phyloP scores from a whole-genome alignment of 23 tunicate genomes.

The Ciona savignyi region DNA sequence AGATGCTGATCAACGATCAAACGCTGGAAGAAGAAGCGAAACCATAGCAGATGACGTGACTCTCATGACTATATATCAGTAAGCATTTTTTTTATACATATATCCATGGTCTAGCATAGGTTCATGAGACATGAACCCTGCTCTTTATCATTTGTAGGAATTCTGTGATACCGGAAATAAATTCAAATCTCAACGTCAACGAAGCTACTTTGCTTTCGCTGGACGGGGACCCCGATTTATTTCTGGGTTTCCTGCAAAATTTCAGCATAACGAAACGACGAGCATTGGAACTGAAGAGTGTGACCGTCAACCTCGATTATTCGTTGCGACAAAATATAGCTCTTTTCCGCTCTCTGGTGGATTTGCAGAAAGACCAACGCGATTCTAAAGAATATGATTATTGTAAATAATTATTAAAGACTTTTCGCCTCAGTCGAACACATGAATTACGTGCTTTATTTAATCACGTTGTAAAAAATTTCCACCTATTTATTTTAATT shows the following conservation, averaged over 20 bases:
- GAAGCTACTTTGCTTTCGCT: conserved; percentile 32
- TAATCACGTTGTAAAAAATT: too few species aligned
- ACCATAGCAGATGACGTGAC: conserved; percentile 21
- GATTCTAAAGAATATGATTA: too few species aligned
- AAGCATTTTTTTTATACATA: conserved; percentile 3
- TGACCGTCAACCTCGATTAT: conserved; percentile 30
- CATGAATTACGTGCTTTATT: too few species aligned
- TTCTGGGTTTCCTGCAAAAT: conserved; percentile 16
- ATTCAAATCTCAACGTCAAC: conserved; percentile 4
- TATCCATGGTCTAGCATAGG: too few species aligned
- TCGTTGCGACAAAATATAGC: conserved; percentile 19
- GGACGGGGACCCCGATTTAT: conserved; percentile 45
- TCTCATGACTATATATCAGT: conserved; percentile 43
- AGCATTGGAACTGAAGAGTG: conserved; percentile 9
- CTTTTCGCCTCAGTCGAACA: too few species aligned
- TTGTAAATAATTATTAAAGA: too few species aligned
- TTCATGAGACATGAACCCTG: too few species aligned
- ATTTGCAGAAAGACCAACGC: too few species aligned
- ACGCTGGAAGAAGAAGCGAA: conserved; percentile 21
- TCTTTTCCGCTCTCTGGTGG: conserved; percentile 6
- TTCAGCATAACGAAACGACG: conserved; percentile 5
- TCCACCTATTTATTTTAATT: too few species aligned
- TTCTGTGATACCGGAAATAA: conserved; percentile 24
- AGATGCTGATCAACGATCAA: conserved; percentile 52
- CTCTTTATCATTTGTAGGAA: too few species aligned